phyloP scores from a whole-genome alignment of 2,888 invertebrate genomes.

The Dastarcus helophoroides region DNA sequence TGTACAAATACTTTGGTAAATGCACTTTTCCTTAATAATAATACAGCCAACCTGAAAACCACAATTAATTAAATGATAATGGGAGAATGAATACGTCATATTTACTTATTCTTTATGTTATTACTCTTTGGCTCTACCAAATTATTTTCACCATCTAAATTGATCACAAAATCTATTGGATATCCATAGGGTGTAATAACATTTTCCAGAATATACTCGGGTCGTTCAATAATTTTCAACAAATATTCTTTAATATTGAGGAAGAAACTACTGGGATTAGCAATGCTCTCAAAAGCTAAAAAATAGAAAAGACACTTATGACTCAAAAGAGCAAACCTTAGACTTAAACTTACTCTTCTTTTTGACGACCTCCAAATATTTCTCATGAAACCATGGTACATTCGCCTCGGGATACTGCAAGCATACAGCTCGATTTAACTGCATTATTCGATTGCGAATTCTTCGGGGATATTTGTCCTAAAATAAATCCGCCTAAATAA shows the following conservation, averaged over 20 bases:
- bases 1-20: constrained; percentile 39
- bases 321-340: not conserved
- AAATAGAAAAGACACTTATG: not conserved
- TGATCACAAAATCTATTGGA: constrained; percentile 33
- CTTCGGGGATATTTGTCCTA: constrained; percentile 44
- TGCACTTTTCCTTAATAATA: constrained; percentile 37
- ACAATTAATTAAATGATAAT: constrained; percentile 4
- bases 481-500: constrained; percentile 15
- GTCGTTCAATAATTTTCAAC: constrained; percentile 21
- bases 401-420: constrained; percentile 50
- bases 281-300: not conserved
- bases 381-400: constrained; percentile 56
- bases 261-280: constrained; percentile 8
- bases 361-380: constrained; percentile 28
- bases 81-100: constrained; percentile 1
- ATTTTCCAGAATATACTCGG: constrained; percentile 24
- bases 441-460: constrained; percentile 46
- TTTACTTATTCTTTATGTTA: constrained; percentile 19
- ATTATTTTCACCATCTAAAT: constrained; percentile 21
- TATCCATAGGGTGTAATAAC: constrained; percentile 38
- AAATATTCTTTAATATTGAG: constrained; percentile 23
- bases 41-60: constrained; percentile 37
- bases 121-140: constrained; percentile 14
- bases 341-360: not conserved
- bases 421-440: constrained; percentile 51